Percentiles rank a stretch among this genome's conserved stretches.
These are phyloP conservation scores for Lutjanus erythropterus DNA, from an alignment of 2,113 vertebrate species.

Conservation along the genomic window DNA sequence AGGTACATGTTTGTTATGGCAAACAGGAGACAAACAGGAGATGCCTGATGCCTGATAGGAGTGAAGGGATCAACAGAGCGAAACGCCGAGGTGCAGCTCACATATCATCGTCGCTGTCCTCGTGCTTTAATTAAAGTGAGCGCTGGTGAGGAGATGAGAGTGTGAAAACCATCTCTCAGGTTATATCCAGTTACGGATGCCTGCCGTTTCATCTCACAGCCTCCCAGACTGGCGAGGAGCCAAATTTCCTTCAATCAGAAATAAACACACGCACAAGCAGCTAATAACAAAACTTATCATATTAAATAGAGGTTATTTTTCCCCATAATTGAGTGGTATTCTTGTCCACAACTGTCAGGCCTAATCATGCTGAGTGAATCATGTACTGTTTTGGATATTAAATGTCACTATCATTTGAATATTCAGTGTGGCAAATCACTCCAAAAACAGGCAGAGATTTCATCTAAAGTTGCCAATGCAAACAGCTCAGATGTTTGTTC, in stretches of 20 bases:
- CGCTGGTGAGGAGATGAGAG: constrained; percentile 59
- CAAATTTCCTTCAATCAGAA: constrained; percentile 51
- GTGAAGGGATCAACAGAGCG: constrained; percentile 29
- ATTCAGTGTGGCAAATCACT: not conserved
- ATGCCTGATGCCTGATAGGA: constrained; percentile 17
- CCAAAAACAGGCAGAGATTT: not conserved
- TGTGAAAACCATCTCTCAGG: constrained; percentile 59
- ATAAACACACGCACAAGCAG: constrained; percentile 29
- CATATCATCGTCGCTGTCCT: constrained; percentile 39
- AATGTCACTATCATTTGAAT: not conserved
- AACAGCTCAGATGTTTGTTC: no score
- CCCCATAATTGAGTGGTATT: not conserved
- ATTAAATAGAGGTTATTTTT: constrained; percentile 7
- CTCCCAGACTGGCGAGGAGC: constrained; percentile 17
- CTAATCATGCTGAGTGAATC: not conserved
- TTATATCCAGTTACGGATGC: constrained; percentile 69
- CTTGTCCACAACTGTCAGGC: not conserved
- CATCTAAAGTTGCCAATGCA: no score
- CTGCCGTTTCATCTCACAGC: constrained; percentile 51
- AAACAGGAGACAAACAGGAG: constrained; percentile 26
- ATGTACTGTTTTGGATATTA: not conserved
- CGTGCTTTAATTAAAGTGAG: constrained; percentile 78
- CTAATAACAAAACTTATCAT: constrained; percentile 37
- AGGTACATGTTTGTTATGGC: constrained; percentile 5
- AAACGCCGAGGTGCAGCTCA: constrained; percentile 38